These are phyloP conservation scores for Helicoverpa assulta DNA, from an alignment of 2,888 invertebrate species.

Conservation along the genomic window DNA sequence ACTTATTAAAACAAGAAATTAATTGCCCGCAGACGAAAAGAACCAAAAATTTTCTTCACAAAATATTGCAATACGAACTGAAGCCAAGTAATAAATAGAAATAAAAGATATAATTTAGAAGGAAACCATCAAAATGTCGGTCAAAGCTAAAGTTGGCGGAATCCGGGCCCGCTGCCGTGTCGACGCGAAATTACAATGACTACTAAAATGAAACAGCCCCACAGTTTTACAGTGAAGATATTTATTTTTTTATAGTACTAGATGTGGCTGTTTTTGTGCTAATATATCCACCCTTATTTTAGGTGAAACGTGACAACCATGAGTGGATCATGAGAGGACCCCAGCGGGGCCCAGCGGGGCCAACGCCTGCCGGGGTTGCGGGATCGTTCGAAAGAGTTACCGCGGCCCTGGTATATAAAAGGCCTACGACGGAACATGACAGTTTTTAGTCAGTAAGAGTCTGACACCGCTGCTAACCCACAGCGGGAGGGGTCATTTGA, in stretches of 20 bases:
- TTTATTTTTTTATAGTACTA: constrained; percentile 28
- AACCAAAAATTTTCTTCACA: constrained; percentile 17
- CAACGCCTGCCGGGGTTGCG: no score
- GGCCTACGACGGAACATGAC: no score
- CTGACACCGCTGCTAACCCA: no score
- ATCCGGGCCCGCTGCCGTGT: constrained; percentile 57
- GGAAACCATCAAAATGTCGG: constrained; percentile 63
- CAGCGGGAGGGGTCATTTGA: no score
- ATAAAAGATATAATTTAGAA: constrained; percentile 58
- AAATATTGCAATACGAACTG: constrained; percentile 26
- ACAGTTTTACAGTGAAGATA: constrained; percentile 44
- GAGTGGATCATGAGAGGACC: no score
- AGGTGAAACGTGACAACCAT: no score
- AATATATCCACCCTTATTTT: no score
- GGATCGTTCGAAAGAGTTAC: no score
- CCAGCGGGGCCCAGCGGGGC: no score
- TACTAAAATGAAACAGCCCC: constrained; percentile 65
- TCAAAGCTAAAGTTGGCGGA: constrained; percentile 72
- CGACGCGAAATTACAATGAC: constrained; percentile 69
- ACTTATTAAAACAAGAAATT: constrained; percentile 6
- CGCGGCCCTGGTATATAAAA: no score
- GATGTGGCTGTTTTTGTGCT: constrained; percentile 36
- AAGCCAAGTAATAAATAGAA: constrained; percentile 40
- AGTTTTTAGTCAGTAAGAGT: no score
- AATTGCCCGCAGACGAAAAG: constrained; percentile 10